A percentile compares a stretch with the other conserved stretches of the same genome.
Evolutionary conservation across 2,797 vertebrate species (phyloP).

Genomic region (Enteromius treurensis): DNA sequence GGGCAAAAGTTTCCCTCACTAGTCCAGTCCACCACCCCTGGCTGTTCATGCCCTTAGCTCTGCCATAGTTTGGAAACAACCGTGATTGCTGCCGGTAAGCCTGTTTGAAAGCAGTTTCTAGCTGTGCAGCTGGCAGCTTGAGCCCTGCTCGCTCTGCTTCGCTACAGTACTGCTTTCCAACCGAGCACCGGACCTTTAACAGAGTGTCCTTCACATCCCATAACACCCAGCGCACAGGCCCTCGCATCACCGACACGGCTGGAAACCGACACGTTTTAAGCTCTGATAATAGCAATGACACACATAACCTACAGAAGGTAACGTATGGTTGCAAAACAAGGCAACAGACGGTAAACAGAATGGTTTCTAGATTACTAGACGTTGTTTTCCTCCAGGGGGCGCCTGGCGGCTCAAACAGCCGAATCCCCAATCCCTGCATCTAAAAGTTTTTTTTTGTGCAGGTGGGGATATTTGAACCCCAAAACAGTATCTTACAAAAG

Average conservation of each 20-base stretch:
- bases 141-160: slow-evolving; percentile 81
- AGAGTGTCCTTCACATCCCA: slow-evolving; percentile 96
- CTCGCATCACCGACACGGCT: slow-evolving; percentile 67
- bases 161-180: slow-evolving; percentile 85
- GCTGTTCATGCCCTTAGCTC: slow-evolving; percentile 79
- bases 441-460: background rate
- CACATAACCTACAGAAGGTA: background rate
- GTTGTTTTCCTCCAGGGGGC: background rate
- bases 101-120: slow-evolving; percentile 77
- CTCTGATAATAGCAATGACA: background rate
- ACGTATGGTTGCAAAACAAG: background rate
- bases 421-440: background rate
- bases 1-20: slow-evolving; percentile 82
- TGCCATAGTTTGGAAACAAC: slow-evolving; percentile 88
- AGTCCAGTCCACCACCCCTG: slow-evolving; percentile 86
- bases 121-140: slow-evolving; percentile 68
- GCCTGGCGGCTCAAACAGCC: background rate
- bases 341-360: background rate
- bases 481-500: background rate
- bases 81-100: slow-evolving; percentile 73
- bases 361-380: background rate
- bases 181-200: slow-evolving; percentile 82
- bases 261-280: background rate
- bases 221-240: slow-evolving; percentile 81
- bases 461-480: background rate